Percentiles rank a stretch among this genome's conserved stretches.
These are phyloP conservation scores for Spialia ferax DNA, from an alignment of 2,888 invertebrate species.

Conservation along the genomic window DNA sequence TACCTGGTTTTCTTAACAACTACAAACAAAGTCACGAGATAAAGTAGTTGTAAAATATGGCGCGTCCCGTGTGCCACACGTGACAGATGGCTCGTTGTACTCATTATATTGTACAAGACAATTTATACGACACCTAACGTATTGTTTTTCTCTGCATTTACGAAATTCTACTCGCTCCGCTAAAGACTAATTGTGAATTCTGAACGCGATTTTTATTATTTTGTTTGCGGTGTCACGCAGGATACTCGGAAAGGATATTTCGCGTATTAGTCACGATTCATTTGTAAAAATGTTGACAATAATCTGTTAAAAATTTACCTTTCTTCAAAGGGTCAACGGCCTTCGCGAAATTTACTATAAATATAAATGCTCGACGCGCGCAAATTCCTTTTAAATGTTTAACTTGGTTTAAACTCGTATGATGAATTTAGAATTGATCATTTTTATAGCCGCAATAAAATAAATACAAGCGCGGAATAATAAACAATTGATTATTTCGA, in stretches of 20 bases:
- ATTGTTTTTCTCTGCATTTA: slow-evolving; percentile 78
- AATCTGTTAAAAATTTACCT: slow-evolving; percentile 58
- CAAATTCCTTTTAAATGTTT: slow-evolving; percentile 48
- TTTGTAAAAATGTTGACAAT: slow-evolving; percentile 57
- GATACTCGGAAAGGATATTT: slow-evolving; percentile 81
- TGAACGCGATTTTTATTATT: slow-evolving; percentile 70
- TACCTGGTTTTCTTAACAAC: slow-evolving; percentile 5
- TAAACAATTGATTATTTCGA: slow-evolving; percentile 22
- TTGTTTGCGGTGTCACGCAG: slow-evolving; percentile 74
- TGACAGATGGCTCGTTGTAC: slow-evolving; percentile 73
- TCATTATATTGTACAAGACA: slow-evolving; percentile 64
- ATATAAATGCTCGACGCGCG: slow-evolving; percentile 51
- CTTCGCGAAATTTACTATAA: slow-evolving; percentile 44
- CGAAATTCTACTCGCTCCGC: slow-evolving; percentile 65
- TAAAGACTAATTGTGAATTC: slow-evolving; percentile 72
- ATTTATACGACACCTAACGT: slow-evolving; percentile 74
- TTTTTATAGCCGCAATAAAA: slow-evolving; percentile 54
- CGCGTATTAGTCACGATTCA: slow-evolving; percentile 72
- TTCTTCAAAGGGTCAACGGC: slow-evolving; percentile 51
- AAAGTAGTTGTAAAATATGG: slow-evolving; percentile 72
- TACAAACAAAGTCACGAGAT: slow-evolving; percentile 50
- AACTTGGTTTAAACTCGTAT: slow-evolving; percentile 49
- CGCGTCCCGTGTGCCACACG: slow-evolving; percentile 58
- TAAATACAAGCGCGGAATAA: slow-evolving; percentile 41
- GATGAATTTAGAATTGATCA: slow-evolving; percentile 54